Evolutionary conservation across 2,888 invertebrate genomes (phyloP).

Genomic region (Clunio marinus): DNA sequence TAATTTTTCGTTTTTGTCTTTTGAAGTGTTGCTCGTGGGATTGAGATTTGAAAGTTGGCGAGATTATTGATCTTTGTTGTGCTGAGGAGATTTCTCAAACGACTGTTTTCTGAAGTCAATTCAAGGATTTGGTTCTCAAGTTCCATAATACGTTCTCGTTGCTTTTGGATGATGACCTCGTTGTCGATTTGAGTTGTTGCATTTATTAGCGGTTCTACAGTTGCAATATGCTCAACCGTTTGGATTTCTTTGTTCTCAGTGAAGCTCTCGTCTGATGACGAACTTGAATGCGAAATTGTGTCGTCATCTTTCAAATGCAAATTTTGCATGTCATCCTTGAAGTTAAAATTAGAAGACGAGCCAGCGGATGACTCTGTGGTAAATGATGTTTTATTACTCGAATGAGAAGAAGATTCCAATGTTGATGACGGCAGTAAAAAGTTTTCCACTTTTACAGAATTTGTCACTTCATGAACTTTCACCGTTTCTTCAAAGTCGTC

Average conservation of each 20-base stretch:
- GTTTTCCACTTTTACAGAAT: neutral
- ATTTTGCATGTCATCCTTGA: constrained; percentile 5
- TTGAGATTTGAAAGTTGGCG: constrained; percentile 48
- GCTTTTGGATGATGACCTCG: constrained; percentile 9
- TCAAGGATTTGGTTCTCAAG: constrained; percentile 33
- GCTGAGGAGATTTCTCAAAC: constrained; percentile 26
- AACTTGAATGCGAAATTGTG: constrained; percentile 17
- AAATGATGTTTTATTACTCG: neutral
- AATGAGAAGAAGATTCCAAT: neutral
- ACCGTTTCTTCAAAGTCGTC: constrained; percentile 33
- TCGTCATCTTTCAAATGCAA: constrained; percentile 18
- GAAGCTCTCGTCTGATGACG: neutral
- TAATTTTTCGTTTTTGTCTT: constrained; percentile 43
- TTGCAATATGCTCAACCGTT: neutral
- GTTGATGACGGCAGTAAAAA: neutral
- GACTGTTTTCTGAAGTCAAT: constrained; percentile 25
- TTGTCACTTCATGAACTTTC: neutral
- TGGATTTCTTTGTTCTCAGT: neutral
- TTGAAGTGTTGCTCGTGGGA: constrained; percentile 45
- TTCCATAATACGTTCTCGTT: constrained; percentile 25
- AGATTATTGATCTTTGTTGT: constrained; percentile 40
- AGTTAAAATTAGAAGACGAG: constrained; percentile 16
- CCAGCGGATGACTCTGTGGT: neutral
- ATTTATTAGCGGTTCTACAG: neutral
- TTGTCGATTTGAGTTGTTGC: constrained; percentile 7